These are phyloP conservation scores for Seriola quinqueradiata DNA, from an alignment of 2,113 vertebrate species.

Conservation along the genomic window DNA sequence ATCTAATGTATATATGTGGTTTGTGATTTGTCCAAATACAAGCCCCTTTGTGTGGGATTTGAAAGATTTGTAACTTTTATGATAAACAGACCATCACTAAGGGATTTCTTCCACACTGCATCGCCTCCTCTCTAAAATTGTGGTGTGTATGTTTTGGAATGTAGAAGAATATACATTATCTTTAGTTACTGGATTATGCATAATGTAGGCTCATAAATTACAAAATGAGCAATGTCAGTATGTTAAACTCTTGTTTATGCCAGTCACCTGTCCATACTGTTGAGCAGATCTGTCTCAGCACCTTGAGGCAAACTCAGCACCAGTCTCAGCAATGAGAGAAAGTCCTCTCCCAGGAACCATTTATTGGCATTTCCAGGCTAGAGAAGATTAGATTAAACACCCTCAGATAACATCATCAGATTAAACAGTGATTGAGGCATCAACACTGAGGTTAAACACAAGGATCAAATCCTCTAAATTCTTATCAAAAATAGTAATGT, in stretches of 20 bases:
- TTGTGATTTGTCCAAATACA: not conserved
- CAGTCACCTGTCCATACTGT: slow-evolving; percentile 91
- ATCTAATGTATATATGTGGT: not conserved
- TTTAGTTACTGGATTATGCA: not conserved
- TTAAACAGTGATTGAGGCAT: not conserved
- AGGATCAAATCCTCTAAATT: not conserved
- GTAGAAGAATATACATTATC: too few species aligned
- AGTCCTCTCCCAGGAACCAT: slow-evolving; percentile 88
- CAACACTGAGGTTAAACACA: not conserved
- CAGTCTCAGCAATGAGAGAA: slow-evolving; percentile 87
- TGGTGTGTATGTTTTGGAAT: too few species aligned
- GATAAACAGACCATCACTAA: not conserved
- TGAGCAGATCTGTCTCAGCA: slow-evolving; percentile 91
- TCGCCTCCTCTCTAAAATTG: not conserved
- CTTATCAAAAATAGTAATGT: not conserved
- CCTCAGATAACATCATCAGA: not conserved
- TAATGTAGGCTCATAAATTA: not conserved
- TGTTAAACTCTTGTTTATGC: not conserved
- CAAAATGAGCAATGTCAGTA: not conserved
- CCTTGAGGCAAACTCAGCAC: slow-evolving; percentile 89
- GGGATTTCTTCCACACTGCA: not conserved
- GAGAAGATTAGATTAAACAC: slow-evolving; percentile 48
- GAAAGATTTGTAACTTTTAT: not conserved
- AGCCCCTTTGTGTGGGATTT: not conserved
- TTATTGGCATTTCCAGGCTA: slow-evolving; percentile 78